Evolutionary conservation across 2,888 invertebrate genomes (phyloP), one percentile per base, ranked within the genome.

Genomic region (Amblyteles armatorius): DNA sequence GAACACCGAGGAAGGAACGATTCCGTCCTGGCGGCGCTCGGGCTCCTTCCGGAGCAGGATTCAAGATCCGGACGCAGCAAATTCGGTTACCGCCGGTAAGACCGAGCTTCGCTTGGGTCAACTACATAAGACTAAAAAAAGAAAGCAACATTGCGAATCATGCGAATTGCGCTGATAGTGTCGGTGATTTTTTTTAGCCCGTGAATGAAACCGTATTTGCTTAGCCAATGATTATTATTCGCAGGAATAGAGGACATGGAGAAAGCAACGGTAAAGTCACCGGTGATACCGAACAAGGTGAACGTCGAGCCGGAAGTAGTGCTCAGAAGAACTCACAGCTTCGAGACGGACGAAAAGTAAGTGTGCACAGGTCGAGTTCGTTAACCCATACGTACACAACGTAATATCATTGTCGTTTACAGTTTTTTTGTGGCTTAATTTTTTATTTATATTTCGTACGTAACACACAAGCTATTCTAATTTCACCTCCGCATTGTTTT

Each of bases 261-360:
- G 80, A 93, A 92, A 84, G 89, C 91, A 73, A 88, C 92, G 65
- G 89, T 90, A 52, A 94, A 91, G 87, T 90, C 94, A 79, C 92
- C 94, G 82, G 92, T 92, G 78, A 89, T 93, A 88, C 90, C 94
- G 88, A 93, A 91, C 89, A 92, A 94, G 93, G 87, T 90, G 84
- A 86, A 88, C 91, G 94, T 94, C 85, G 95, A 95, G 87, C 94
- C 95, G 87, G 97, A 97, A 93, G 96, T 97, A 86, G 95, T 97
- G 88, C 94, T 98, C 85, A 95, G 97, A 93, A 95, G 98, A 93
- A 97, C 97, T 67, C 97, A 97, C 93, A 98, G 98, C 94, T 97
- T 97, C 93, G 97, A 98, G 94, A 97, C 97, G 91, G 98, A 98
- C 94, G 97, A 97, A 94, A 97, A 97, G 98, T 98, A 95, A 96